These are phyloP conservation scores for Allolobophora icterica DNA, from an alignment of 2,888 invertebrate species.

Conservation along the genomic window DNA sequence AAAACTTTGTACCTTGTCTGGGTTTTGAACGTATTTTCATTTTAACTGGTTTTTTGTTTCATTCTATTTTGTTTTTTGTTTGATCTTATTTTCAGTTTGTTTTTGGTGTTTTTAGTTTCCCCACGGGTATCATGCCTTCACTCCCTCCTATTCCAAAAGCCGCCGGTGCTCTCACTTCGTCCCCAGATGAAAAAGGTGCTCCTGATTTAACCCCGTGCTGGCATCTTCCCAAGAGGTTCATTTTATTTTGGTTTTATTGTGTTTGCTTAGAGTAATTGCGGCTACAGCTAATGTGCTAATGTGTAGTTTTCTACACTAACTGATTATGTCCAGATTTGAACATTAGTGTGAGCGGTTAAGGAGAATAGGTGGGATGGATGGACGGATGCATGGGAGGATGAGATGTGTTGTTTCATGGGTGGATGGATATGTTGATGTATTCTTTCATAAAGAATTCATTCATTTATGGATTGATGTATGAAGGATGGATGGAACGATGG, in stretches of 20 bases:
- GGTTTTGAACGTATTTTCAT: neutral
- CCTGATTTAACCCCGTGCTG: neutral
- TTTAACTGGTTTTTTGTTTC: neutral
- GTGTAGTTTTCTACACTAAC: neutral
- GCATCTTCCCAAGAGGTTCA: slow-evolving; percentile 19
- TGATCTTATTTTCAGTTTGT: slow-evolving; percentile 23
- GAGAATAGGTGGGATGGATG: neutral
- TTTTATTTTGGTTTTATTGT: neutral
- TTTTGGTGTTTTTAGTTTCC: slow-evolving; percentile 23
- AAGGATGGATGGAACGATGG: neutral
- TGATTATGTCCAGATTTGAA: neutral
- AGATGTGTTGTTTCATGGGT: neutral
- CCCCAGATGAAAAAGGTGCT: neutral
- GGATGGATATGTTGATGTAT: neutral
- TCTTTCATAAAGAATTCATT: neutral
- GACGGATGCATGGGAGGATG: neutral
- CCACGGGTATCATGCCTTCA: slow-evolving; percentile 9
- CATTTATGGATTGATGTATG: neutral
- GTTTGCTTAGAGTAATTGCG: neutral
- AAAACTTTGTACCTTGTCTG: neutral
- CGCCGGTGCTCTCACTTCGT: slow-evolving; percentile 28
- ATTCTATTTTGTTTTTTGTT: slow-evolving; percentile 15
- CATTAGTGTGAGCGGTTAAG: neutral
- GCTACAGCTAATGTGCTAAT: too few relatives aligned
- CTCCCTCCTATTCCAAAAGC: slow-evolving; percentile 39